Base-by-base conservation (phyloP, 1,140 invertebrate genomes). In the Bombus pyrosoma region DNA sequence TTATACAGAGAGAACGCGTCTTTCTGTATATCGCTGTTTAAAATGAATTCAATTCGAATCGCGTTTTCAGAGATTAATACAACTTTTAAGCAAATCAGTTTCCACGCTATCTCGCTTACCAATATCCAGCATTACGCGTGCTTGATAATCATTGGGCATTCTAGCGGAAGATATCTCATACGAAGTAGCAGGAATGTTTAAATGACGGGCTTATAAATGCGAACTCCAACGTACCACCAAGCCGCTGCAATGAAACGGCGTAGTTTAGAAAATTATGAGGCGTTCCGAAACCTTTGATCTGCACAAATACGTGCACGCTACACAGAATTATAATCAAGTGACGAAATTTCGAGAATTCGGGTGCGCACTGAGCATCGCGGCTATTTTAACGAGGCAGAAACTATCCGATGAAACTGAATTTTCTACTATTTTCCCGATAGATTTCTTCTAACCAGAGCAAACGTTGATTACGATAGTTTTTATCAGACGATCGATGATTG, bases 231-330 rank as follows among this genome's bases (percentile, higher is more conserved):
- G 34, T n/a, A 59, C 25, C 75, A 62, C 53, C 47, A 15, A 59
- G 10, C 22, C 12, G 47, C 22, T 57, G 18, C 32, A 39, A 28
- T 47, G 76, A 81, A 81, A 28, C 82, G 59, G 41, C 72, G 34
- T 28, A 4, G 59, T 41, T 81, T 87, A 57, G 32, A 78, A 87
- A 89, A 83, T 81, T 88, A 87, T 53, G 39, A 69, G 73, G 34
- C 68, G 76, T 84, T 84, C 41, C 53, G 43, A 62, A 88, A 88
- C 77, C 80, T 88, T 78, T 88, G 86, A 89, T 89, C 83, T 18
- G 62, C 72, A 59, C 77, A 59, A 41, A 41, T 66, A 77, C 77
- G 68, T 34, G 37, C 28, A 53, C 57, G 68, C 81, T 53, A 28
- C 83, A 37, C 59, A 13, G 82, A 88, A 85, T 78, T 59, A 78